Percentiles rank a stretch among this genome's conserved stretches.
Evolutionary conservation across 2,797 vertebrate genomes (phyloP).

Genomic region (Spinus olivaceus): DNA sequence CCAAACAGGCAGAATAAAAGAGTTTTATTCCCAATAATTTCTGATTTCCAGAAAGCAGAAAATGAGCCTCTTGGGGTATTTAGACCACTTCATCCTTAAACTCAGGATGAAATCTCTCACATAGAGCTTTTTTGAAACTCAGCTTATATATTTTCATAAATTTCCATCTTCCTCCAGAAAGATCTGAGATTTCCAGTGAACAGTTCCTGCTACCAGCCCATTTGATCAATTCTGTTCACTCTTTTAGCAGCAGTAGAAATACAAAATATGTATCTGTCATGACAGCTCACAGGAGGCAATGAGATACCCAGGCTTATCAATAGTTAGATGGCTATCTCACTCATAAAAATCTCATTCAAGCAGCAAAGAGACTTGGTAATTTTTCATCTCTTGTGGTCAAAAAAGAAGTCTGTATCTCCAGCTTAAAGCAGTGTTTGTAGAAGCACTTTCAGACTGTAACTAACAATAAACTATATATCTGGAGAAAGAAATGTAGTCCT

Average conservation of each 20-base stretch:
- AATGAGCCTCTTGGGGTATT: neutral
- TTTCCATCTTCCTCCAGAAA: neutral
- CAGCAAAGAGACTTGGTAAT: neutral
- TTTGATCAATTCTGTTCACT: neutral
- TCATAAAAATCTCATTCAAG: neutral
- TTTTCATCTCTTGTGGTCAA: neutral
- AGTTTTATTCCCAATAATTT: neutral
- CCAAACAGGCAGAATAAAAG: neutral
- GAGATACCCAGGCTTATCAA: neutral
- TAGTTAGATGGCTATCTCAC: neutral
- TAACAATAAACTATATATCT: neutral
- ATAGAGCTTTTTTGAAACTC: neutral
- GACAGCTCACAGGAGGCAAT: neutral
- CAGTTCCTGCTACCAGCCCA: neutral
- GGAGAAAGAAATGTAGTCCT: neutral
- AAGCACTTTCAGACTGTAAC: neutral
- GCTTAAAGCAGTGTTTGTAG: neutral
- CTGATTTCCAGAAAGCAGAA: neutral
- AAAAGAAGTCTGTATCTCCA: neutral
- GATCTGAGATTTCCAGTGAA: neutral
- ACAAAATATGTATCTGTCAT: neutral
- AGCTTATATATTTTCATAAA: neutral
- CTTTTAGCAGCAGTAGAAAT: neutral
- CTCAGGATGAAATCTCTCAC: neutral
- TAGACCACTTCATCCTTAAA: neutral